phyloP scores from a whole-genome alignment of 2,888 invertebrate genomes.

The Stictocephala bisonia region DNA sequence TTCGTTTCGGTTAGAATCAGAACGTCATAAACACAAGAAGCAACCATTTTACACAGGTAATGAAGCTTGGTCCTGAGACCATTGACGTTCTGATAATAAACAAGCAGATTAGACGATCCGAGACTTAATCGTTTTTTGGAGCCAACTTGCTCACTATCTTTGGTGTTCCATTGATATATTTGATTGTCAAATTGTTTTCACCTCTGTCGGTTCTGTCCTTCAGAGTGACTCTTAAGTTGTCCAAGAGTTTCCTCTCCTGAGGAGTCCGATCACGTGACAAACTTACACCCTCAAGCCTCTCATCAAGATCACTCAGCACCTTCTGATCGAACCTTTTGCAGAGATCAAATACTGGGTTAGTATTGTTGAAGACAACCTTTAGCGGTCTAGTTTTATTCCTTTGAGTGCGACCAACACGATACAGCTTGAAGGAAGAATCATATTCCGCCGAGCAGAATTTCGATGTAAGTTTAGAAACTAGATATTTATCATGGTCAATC shows the following conservation, averaged over 20 bases:
- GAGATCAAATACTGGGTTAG: background rate
- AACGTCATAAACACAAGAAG: background rate
- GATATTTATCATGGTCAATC: background rate
- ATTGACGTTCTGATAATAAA: constrained; percentile 22
- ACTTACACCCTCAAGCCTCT: no score
- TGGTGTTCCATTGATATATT: background rate
- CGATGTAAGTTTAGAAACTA: background rate
- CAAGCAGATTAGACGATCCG: background rate
- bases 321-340: background rate
- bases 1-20: background rate
- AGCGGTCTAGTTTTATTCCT: background rate
- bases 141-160: background rate
- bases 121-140: constrained; percentile 10
- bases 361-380: background rate
- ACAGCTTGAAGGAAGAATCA: background rate
- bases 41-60: background rate
- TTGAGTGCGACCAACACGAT: background rate
- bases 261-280: no score
- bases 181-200: no score
- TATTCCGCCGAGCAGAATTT: background rate
- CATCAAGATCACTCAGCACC: no score
- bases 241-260: no score
- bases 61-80: background rate
- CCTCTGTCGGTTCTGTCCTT: background rate
- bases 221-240: background rate